Evolutionary conservation across 2,797 vertebrate genomes (phyloP).

Genomic region (Tauraco hartlaubi): DNA sequence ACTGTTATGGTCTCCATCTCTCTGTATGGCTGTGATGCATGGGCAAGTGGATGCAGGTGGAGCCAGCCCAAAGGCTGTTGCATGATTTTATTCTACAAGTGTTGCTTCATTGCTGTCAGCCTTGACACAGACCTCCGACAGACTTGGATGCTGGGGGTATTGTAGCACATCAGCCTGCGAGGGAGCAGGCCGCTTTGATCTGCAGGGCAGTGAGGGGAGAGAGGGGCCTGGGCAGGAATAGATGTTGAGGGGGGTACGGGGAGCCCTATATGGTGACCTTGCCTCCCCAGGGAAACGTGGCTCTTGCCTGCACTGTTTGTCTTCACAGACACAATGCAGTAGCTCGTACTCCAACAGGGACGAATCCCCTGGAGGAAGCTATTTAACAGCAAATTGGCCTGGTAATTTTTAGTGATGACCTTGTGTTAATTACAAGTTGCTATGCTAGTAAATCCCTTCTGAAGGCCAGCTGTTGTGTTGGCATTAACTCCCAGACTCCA

Average conservation of each 20-base stretch:
- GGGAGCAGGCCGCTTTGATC: slow-evolving; percentile 17
- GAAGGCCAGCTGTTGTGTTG: slow-evolving; percentile 76
- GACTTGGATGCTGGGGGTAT: not conserved
- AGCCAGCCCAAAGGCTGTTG: not conserved
- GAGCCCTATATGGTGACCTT: not conserved
- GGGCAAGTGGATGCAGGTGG: not conserved
- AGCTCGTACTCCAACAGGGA: not conserved
- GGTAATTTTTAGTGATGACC: slow-evolving; percentile 73
- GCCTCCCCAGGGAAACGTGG: not conserved
- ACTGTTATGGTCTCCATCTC: not conserved
- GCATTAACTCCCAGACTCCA: slow-evolving; percentile 54
- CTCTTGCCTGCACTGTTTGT: not conserved
- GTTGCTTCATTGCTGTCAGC: slow-evolving; percentile 5
- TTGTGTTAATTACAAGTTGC: slow-evolving; percentile 75
- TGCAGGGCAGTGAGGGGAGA: not conserved
- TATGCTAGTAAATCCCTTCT: slow-evolving; percentile 70
- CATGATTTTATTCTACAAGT: not conserved
- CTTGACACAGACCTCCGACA: not conserved
- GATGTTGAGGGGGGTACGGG: not conserved
- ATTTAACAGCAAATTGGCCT: slow-evolving; percentile 70
- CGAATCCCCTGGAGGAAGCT: slow-evolving; percentile 48
- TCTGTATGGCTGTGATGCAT: not conserved
- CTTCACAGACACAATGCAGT: not conserved
- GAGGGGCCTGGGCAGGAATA: not conserved
- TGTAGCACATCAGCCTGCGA: not conserved